Evolutionary conservation across 2,113 vertebrate species (phyloP).

Genomic region (Grallaria varia): DNA sequence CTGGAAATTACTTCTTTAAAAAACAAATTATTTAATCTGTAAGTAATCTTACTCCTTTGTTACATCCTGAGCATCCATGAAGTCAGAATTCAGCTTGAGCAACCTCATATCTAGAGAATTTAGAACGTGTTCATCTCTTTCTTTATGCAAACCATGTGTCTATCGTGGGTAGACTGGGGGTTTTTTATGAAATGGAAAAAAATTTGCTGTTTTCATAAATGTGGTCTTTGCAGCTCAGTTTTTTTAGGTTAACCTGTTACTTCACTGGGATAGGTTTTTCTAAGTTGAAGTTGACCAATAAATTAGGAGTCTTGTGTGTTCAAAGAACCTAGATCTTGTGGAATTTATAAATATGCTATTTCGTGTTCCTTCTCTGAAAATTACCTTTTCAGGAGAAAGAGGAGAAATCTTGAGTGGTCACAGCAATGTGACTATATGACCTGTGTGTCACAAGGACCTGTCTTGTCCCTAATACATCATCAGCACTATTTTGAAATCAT

Average conservation of each 20-base stretch:
- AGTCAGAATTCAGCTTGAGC: neutral
- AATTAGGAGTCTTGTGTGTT: neutral
- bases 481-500: neutral
- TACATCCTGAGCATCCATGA: neutral
- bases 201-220: neutral
- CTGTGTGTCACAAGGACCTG: neutral
- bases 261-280: neutral
- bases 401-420: neutral
- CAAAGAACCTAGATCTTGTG: neutral
- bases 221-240: neutral
- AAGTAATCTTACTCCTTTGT: neutral
- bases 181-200: neutral
- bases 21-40: neutral
- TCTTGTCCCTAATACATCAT: neutral
- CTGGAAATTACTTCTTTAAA: neutral
- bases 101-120: neutral
- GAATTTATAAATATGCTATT: neutral
- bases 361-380: neutral
- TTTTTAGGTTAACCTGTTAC: neutral
- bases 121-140: neutral
- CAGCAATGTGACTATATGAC: rapidly evolving
- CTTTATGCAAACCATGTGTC: neutral
- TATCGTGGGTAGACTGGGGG: neutral
- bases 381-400: neutral
- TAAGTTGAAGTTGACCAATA: neutral